These are phyloP conservation scores for Acanthaster planci DNA, from an alignment of 35 echinoderm and acorn worm genomes.

Conservation along the genomic window DNA sequence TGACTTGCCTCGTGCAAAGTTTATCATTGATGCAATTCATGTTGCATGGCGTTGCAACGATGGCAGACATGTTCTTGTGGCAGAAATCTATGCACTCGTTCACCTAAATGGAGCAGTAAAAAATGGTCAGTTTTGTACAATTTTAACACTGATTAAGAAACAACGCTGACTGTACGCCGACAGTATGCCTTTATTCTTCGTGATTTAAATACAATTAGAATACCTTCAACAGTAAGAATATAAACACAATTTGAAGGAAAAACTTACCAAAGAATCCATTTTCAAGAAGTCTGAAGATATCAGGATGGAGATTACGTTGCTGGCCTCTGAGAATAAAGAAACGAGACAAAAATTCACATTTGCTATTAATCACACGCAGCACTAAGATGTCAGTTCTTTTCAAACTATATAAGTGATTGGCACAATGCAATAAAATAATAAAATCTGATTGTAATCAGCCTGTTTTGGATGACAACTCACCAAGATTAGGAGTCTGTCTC, in stretches of 20 bases:
- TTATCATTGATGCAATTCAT: constrained; percentile 98
- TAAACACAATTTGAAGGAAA: neutral
- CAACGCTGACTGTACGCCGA: neutral
- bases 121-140: neutral
- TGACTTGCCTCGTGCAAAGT: constrained; percentile 70
- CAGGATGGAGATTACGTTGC: constrained; percentile 95
- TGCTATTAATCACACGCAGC: too few species aligned
- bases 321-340: constrained; percentile 60
- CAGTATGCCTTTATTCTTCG: neutral
- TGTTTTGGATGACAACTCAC: constrained; percentile 53
- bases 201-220: too few species aligned
- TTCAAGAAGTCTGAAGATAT: constrained; percentile 97
- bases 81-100: constrained; percentile 89
- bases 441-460: too few species aligned
- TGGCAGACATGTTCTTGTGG: constrained; percentile 87
- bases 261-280: constrained; percentile 86
- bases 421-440: too few species aligned
- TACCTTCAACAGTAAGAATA: too few species aligned
- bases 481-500: constrained; percentile 49
- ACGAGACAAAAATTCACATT: neutral
- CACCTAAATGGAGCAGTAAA: constrained; percentile 51
- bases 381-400: too few species aligned
- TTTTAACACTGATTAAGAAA: neutral
- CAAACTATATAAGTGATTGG: too few species aligned
- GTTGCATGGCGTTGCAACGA: constrained; percentile 92